Conservation (phyloP, 1,140 invertebrate species). For the Hypothenemus hampei region DNA sequence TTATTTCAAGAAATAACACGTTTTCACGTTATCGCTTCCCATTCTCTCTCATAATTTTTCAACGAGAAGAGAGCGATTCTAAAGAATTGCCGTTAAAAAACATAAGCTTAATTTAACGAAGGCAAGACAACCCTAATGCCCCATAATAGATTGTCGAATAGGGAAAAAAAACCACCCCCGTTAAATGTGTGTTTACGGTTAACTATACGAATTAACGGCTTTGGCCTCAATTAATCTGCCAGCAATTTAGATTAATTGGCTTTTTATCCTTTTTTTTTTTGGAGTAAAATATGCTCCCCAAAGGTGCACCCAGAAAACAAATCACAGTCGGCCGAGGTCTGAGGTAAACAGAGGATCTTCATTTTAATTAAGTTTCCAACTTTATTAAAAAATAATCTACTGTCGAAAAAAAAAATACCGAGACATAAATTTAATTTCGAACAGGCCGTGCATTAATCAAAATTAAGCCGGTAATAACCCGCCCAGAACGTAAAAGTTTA, state of each 20-base stretch:
- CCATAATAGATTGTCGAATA: constrained; percentile 9
- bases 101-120: too few relatives aligned
- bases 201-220: constrained; percentile 8
- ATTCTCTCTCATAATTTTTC: too few relatives aligned
- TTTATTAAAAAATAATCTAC: constrained; percentile 9
- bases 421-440: constrained; percentile 17
- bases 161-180: constrained; percentile 12
- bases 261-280: too few relatives aligned
- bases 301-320: not conserved
- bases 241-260: not conserved
- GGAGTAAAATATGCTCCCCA: not conserved
- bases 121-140: too few relatives aligned
- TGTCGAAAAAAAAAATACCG: not conserved
- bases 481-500: constrained; percentile 23
- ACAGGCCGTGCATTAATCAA: constrained; percentile 26
- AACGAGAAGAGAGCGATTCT: too few relatives aligned
- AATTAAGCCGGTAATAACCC: constrained; percentile 28
- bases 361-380: constrained; percentile 6
- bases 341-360: not conserved
- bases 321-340: not conserved
- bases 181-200: constrained; percentile 13
- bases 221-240: not conserved
- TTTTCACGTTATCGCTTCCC: too few relatives aligned
- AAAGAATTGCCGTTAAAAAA: too few relatives aligned
- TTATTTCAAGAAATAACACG: too few relatives aligned